Conservation (phyloP, 1,140 invertebrate species). For the Panagrolaimus sp. region DNA sequence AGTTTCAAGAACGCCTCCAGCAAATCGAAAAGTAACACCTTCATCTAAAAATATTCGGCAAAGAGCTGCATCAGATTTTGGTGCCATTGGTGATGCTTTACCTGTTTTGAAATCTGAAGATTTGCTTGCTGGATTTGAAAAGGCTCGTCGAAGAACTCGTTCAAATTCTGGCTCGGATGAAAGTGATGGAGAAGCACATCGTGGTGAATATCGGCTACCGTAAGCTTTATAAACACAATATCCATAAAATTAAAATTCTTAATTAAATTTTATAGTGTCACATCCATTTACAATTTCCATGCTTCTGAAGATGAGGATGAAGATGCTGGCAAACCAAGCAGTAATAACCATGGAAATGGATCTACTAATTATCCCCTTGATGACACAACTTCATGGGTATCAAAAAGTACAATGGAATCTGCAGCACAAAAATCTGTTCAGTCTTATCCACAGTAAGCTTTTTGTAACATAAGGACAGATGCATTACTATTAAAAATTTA, state of each 20-base stretch:
- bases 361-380: slow-evolving; percentile 14
- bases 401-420: slow-evolving; percentile 29
- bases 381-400: slow-evolving; percentile 16
- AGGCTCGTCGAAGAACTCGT: slow-evolving; percentile 20
- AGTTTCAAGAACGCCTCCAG: slow-evolving; percentile 32
- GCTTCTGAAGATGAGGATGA: slow-evolving; percentile 43
- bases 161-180: slow-evolving; percentile 31
- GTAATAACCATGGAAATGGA: slow-evolving; percentile 11
- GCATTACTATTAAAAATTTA: no score
- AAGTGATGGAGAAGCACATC: slow-evolving; percentile 23
- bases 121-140: slow-evolving; percentile 36
- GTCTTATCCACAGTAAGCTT: slow-evolving; percentile 2
- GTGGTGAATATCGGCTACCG: slow-evolving; percentile 47
- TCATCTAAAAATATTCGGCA: slow-evolving; percentile 20
- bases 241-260: no score
- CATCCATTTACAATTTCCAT: slow-evolving; percentile 42
- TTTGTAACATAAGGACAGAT: background rate
- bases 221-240: no score
- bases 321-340: slow-evolving; percentile 11
- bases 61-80: slow-evolving; percentile 54
- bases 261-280: slow-evolving; percentile 13
- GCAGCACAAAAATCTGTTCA: background rate
- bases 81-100: slow-evolving; percentile 49
- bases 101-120: slow-evolving; percentile 50
- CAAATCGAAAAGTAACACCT: slow-evolving; percentile 16